Evolutionary conservation across 2,888 invertebrate genomes (phyloP).

Genomic region (Pasiphila rectangulata): DNA sequence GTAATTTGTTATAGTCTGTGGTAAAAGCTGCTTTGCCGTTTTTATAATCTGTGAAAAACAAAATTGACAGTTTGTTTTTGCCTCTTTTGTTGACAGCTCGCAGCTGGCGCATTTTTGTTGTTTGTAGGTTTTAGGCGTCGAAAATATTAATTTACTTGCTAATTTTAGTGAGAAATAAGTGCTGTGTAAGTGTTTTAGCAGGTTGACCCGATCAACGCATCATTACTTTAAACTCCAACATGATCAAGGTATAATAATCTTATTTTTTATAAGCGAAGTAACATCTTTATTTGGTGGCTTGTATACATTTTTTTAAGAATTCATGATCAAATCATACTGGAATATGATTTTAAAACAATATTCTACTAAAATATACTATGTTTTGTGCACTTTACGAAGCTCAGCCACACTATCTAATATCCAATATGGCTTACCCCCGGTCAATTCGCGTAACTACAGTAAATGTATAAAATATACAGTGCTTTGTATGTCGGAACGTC

Average conservation of each 20-base stretch:
- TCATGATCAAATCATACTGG: constrained; percentile 4
- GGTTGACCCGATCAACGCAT: constrained; percentile 5
- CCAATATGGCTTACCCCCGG: constrained; percentile 68
- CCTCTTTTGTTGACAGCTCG: no score
- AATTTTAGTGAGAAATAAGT: constrained; percentile 9
- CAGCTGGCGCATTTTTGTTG: constrained; percentile 67
- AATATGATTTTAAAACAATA: not conserved
- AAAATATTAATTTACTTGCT: constrained; percentile 32
- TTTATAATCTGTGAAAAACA: constrained; percentile 22
- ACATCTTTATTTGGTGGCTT: constrained; percentile 25
- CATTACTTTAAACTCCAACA: constrained; percentile 37
- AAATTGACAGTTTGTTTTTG: constrained; percentile 45
- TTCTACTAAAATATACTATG: constrained; percentile 11
- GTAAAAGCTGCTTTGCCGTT: not conserved
- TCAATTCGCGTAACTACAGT: constrained; percentile 43
- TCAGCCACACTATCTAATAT: constrained; percentile 54
- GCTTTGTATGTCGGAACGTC: constrained; percentile 19
- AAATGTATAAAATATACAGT: constrained; percentile 38
- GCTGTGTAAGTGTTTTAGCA: constrained; percentile 2
- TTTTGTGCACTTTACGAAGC: constrained; percentile 24
- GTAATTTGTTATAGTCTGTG: constrained; percentile 8
- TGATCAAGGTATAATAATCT: constrained; percentile 53
- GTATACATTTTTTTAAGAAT: constrained; percentile 23
- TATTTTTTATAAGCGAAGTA: constrained; percentile 10
- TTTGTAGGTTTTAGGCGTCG: constrained; percentile 48